phyloP scores from a whole-genome alignment of 2,113 vertebrate genomes.

The Struthidea cinerea region DNA sequence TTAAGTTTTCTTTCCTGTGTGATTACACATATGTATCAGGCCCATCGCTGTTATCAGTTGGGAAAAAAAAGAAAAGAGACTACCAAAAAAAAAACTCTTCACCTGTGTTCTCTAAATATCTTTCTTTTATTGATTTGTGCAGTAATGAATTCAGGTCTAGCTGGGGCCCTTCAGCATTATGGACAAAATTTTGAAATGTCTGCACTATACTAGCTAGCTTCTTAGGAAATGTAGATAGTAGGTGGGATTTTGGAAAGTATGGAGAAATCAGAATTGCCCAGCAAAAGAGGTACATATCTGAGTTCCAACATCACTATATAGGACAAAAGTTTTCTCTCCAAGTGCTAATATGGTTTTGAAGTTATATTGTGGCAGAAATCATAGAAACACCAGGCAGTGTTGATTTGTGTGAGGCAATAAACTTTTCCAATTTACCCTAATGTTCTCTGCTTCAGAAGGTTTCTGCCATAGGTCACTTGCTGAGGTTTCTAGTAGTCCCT shows the following conservation, averaged over 20 bases:
- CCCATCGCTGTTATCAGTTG: not conserved
- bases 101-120: not conserved
- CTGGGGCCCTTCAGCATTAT: not conserved
- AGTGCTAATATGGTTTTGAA: not conserved
- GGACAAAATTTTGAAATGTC: not conserved
- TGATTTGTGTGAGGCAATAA: not conserved
- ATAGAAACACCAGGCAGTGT: not conserved
- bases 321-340: not conserved
- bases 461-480: not conserved
- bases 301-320: not conserved
- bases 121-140: not conserved
- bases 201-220: not conserved
- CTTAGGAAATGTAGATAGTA: not conserved
- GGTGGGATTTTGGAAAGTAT: not conserved
- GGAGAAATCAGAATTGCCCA: not conserved
- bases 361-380: not conserved
- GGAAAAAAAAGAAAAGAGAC: not conserved
- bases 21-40: not conserved
- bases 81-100: not conserved
- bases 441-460: not conserved
- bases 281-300: not conserved
- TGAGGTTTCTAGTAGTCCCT: not conserved
- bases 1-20: not conserved
- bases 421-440: not conserved
- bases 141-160: not conserved